A percentile compares a stretch with the other conserved stretches of the same genome.
Conservation (phyloP, 2,797 vertebrate species). For the Pantherophis vulpinus region DNA sequence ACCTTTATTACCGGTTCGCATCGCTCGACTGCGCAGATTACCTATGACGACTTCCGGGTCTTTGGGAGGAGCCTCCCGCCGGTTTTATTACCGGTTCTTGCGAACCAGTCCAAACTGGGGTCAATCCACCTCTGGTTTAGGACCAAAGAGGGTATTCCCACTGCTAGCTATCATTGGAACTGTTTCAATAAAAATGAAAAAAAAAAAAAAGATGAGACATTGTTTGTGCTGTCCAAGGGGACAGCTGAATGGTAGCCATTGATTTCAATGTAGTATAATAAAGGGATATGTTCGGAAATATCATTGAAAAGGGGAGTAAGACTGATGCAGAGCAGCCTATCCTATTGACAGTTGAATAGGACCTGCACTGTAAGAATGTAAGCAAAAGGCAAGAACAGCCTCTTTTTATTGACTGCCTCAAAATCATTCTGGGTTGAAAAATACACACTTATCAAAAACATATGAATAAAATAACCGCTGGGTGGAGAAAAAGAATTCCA, state of each 20-base stretch:
- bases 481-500: neutral
- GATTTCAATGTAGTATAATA: neutral
- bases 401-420: neutral
- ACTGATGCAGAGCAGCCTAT: neutral
- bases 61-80: no score
- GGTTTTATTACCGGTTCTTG: no score
- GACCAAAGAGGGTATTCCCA: neutral
- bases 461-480: neutral
- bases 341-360: neutral
- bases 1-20: no score
- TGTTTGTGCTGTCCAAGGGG: neutral
- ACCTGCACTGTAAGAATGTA: neutral
- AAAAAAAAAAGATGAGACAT: neutral
- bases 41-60: no score
- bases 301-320: neutral
- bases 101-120: no score
- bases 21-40: no score
- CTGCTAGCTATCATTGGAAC: neutral
- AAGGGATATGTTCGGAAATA: neutral
- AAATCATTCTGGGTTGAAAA: neutral
- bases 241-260: neutral
- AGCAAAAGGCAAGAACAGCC: neutral
- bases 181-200: neutral
- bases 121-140: neutral
- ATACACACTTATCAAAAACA: neutral